Conservation (phyloP, 2,888 invertebrate species). For the Leptura quadrifasciata region DNA sequence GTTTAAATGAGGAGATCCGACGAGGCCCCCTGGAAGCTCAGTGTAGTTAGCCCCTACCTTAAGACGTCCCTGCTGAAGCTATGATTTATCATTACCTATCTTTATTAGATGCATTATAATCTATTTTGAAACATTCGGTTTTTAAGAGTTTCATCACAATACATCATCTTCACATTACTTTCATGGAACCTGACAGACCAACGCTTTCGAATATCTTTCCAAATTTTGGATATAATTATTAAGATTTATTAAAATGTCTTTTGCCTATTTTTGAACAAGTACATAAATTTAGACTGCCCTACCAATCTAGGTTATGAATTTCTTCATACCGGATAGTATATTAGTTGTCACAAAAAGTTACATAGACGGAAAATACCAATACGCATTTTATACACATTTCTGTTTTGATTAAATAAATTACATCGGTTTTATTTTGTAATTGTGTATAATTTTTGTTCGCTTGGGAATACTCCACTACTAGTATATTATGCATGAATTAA, state of each 20-base stretch:
- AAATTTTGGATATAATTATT: background rate
- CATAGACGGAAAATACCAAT: conserved; percentile 29
- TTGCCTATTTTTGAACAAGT: background rate
- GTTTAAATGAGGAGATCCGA: no score
- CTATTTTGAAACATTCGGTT: no score
- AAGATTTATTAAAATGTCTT: background rate
- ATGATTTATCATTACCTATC: no score
- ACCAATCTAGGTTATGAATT: conserved; percentile 4
- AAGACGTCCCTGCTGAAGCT: no score
- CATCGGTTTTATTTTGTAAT: conserved; percentile 42
- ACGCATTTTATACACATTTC: conserved; percentile 44
- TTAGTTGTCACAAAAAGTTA: conserved; percentile 18
- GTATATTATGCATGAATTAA: conserved; percentile 60
- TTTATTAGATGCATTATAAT: no score
- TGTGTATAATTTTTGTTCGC: conserved; percentile 43
- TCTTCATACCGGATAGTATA: background rate
- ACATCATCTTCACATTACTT: no score
- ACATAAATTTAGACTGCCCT: background rate
- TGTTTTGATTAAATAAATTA: conserved; percentile 52
- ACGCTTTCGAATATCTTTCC: background rate
- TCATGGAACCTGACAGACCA: no score
- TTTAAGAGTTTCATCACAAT: no score
- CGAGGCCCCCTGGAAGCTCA: no score
- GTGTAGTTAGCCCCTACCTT: no score
- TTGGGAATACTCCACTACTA: conserved; percentile 32